These are phyloP conservation scores for Amia ocellicauda DNA, from an alignment of 2,113 vertebrate genomes.

Conservation along the genomic window DNA sequence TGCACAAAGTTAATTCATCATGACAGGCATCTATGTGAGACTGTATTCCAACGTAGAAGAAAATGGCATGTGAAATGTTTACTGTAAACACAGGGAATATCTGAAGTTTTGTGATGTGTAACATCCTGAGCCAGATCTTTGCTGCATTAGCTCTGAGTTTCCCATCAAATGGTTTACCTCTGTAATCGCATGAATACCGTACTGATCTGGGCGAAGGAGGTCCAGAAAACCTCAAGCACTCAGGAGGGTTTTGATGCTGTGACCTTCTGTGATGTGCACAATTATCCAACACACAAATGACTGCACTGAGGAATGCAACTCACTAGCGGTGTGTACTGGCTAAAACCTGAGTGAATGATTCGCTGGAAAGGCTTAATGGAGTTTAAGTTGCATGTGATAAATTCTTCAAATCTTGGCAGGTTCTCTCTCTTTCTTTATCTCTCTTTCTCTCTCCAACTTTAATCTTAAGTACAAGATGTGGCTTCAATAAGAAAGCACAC, in stretches of 20 bases:
- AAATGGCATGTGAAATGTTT: too few relatives aligned
- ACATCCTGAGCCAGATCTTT: slow-evolving; percentile 6
- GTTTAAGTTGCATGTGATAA: slow-evolving; percentile 35
- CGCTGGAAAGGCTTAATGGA: slow-evolving; percentile 29
- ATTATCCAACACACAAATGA: slow-evolving; percentile 38
- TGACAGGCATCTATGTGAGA: too few relatives aligned
- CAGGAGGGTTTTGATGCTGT: slow-evolving; percentile 42
- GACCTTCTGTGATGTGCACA: slow-evolving; percentile 40
- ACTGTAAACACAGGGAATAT: too few relatives aligned
- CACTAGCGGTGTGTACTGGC: neutral
- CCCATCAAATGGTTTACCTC: slow-evolving; percentile 37
- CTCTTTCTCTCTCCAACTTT: slow-evolving; percentile 22
- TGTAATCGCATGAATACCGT: slow-evolving; percentile 46
- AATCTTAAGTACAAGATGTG: slow-evolving; percentile 32
- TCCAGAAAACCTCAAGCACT: slow-evolving; percentile 38
- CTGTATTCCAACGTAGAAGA: too few relatives aligned
- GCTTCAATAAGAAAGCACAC: slow-evolving; percentile 26
- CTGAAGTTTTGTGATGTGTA: too few relatives aligned
- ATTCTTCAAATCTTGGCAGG: slow-evolving; percentile 23
- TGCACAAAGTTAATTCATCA: too few relatives aligned
- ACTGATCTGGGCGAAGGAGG: slow-evolving; percentile 39
- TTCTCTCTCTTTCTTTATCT: slow-evolving; percentile 20
- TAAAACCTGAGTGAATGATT: slow-evolving; percentile 29
- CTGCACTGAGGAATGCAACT: slow-evolving; percentile 5
- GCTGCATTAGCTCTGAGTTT: slow-evolving; percentile 29